Percentiles rank a stretch among this genome's conserved stretches.
Evolutionary conservation across 2,797 vertebrate genomes (phyloP).

Genomic region (Pygocentrus nattereri): DNA sequence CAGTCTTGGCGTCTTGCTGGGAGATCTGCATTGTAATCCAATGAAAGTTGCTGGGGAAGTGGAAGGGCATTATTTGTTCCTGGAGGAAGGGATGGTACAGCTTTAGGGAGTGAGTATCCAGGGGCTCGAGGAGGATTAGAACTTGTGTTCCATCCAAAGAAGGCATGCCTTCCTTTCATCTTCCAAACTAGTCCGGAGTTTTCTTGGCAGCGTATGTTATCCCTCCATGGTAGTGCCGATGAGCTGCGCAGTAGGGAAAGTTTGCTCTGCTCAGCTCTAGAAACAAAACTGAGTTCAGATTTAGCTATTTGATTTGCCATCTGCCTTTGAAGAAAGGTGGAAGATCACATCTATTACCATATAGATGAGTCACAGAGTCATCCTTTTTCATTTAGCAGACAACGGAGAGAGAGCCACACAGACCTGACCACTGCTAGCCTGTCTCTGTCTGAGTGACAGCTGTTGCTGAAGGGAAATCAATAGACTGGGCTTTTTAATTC

Average conservation of each 20-base stretch:
- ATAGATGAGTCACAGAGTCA: constrained; percentile 80
- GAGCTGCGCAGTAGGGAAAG: constrained; percentile 52
- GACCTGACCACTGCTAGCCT: constrained; percentile 57
- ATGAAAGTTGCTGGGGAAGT: constrained; percentile 78
- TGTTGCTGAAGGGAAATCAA: constrained; percentile 79
- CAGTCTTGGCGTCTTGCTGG: constrained; percentile 66
- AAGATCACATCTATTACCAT: constrained; percentile 78
- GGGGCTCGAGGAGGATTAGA: constrained; percentile 80
- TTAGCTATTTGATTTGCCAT: constrained; percentile 72
- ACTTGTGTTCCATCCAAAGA: constrained; percentile 76
- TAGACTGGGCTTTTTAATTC: constrained; percentile 77
- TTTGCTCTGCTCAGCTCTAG: constrained; percentile 46
- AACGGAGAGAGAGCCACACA: constrained; percentile 64
- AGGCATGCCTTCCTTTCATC: constrained; percentile 81
- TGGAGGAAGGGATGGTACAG: constrained; percentile 77
- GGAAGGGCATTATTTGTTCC: constrained; percentile 80
- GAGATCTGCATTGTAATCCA: constrained; percentile 83
- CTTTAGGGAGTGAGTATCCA: constrained; percentile 78
- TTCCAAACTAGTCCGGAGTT: constrained; percentile 72
- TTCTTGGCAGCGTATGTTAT: constrained; percentile 81
- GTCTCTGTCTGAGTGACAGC: constrained; percentile 63
- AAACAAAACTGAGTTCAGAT: constrained; percentile 70
- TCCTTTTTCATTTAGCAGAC: constrained; percentile 77
- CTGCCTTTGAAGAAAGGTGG: constrained; percentile 70
- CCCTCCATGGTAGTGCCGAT: constrained; percentile 48